These are phyloP conservation scores for Holacanthella duospinosa DNA, from an alignment of 2,888 invertebrate species.

Conservation along the genomic window DNA sequence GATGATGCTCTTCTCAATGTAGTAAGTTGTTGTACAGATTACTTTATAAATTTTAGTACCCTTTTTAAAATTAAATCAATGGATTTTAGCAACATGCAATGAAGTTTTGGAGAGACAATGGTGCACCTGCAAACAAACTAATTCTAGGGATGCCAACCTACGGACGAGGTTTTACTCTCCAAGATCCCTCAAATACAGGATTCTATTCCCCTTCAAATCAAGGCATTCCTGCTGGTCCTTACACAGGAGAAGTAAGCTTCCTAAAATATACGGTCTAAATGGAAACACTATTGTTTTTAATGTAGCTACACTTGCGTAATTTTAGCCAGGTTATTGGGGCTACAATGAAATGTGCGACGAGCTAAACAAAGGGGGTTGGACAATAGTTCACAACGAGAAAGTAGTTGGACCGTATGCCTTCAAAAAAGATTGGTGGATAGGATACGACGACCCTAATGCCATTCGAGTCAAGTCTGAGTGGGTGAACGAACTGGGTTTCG, in stretches of 20 bases:
- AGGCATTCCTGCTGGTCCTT: constrained; percentile 39
- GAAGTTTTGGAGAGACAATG: constrained; percentile 15
- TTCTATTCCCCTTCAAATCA: constrained; percentile 48
- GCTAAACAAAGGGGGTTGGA: constrained; percentile 11
- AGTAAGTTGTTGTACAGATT: too few relatives aligned
- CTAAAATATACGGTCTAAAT: too few relatives aligned
- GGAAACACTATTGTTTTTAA: too few relatives aligned
- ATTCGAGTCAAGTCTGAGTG: constrained; percentile 21
- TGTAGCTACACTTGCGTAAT: background rate
- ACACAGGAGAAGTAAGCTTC: constrained; percentile 38
- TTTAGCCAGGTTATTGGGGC: constrained; percentile 39
- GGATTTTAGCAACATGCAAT: constrained; percentile 15
- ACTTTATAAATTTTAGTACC: too few relatives aligned
- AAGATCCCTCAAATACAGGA: constrained; percentile 14
- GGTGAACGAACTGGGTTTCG: constrained; percentile 21
- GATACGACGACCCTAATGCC: constrained; percentile 19
- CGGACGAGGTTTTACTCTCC: constrained; percentile 49
- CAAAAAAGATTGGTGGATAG: constrained; percentile 16
- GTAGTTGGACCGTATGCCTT: constrained; percentile 11
- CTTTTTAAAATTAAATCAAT: too few relatives aligned
- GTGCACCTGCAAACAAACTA: constrained; percentile 20
- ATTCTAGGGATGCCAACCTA: constrained; percentile 21
- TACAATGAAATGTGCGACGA: constrained; percentile 39
- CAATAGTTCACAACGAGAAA: constrained; percentile 10
- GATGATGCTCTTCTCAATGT: background rate